A percentile compares a stretch with the other conserved stretches of the same genome.
These are phyloP conservation scores for Geotrupes spiniger DNA, from an alignment of 2,888 invertebrate genomes.

Conservation along the genomic window DNA sequence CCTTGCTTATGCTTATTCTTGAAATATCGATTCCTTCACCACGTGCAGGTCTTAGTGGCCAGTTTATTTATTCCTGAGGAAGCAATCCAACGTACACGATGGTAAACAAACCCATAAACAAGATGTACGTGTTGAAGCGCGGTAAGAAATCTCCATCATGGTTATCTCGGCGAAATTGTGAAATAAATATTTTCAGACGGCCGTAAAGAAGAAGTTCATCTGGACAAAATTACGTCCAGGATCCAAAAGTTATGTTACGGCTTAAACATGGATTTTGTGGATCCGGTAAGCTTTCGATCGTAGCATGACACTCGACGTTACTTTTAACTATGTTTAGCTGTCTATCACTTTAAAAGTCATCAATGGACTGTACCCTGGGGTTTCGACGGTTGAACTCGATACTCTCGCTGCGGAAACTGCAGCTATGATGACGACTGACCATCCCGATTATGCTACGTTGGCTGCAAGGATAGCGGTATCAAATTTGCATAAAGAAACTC, in stretches of 20 bases:
- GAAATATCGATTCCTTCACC: too few relatives aligned
- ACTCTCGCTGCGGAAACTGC: constrained; percentile 98
- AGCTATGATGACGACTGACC: constrained; percentile 96
- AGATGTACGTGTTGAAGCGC: constrained; percentile 54
- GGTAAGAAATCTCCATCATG: too few relatives aligned
- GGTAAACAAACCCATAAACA: constrained; percentile 51
- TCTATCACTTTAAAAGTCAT: constrained; percentile 89
- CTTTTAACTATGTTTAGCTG: constrained; percentile 58
- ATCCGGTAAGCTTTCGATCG: constrained; percentile 71
- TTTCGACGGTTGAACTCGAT: constrained; percentile 95
- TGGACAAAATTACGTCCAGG: constrained; percentile 97
- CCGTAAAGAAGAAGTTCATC: constrained; percentile 85
- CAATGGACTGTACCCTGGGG: constrained; percentile 91
- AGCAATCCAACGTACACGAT: constrained; percentile 73
- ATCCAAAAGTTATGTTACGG: constrained; percentile 95
- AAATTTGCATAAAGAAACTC: constrained; percentile 97
- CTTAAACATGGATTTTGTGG: constrained; percentile 92
- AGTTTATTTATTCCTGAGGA: constrained; percentile 50
- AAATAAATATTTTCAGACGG: constrained; percentile 62
- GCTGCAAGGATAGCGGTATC: constrained; percentile 93
- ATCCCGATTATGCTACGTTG: constrained; percentile 92
- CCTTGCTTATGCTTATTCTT: too few relatives aligned
- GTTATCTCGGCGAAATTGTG: too few relatives aligned
- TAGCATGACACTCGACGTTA: too few relatives aligned
- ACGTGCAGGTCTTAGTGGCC: too few relatives aligned